These are phyloP conservation scores for Sycophila sp. DNA, from an alignment of 1,140 invertebrate species.

Conservation along the genomic window DNA sequence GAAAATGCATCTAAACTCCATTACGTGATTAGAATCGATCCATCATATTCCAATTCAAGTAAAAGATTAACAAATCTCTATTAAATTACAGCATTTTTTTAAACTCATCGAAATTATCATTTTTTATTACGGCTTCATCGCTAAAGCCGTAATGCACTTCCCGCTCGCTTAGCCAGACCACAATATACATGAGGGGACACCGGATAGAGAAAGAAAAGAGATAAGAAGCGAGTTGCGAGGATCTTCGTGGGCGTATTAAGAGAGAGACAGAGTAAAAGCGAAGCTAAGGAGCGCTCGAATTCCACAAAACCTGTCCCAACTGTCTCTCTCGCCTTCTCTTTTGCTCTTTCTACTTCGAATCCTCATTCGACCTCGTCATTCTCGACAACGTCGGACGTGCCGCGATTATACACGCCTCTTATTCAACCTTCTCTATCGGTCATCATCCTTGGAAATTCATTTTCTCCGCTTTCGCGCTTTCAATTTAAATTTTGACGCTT, in stretches of 20 bases:
- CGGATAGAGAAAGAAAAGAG: too few relatives aligned
- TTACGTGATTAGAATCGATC: too few relatives aligned
- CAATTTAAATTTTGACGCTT: constrained; percentile 4
- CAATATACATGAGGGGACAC: too few relatives aligned
- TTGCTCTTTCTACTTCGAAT: not conserved
- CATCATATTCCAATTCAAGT: too few relatives aligned
- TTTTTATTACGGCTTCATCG: too few relatives aligned
- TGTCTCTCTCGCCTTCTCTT: constrained; percentile 23
- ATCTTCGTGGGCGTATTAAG: not conserved
- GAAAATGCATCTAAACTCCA: too few relatives aligned
- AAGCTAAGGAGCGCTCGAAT: constrained; percentile 25
- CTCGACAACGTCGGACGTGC: not conserved
- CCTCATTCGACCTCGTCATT: not conserved
- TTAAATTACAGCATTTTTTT: too few relatives aligned
- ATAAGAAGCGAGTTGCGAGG: not conserved
- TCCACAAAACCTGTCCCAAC: constrained; percentile 46
- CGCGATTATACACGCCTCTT: not conserved
- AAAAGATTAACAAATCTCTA: too few relatives aligned
- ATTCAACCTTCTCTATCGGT: not conserved
- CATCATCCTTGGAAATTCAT: not conserved
- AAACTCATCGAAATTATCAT: too few relatives aligned
- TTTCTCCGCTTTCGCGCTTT: constrained; percentile 1
- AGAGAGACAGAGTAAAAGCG: not conserved
- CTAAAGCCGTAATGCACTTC: too few relatives aligned
- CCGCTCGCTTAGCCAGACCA: too few relatives aligned